phyloP scores from a whole-genome alignment of 2,113 vertebrate genomes.

The Camelus dromedarius region DNA sequence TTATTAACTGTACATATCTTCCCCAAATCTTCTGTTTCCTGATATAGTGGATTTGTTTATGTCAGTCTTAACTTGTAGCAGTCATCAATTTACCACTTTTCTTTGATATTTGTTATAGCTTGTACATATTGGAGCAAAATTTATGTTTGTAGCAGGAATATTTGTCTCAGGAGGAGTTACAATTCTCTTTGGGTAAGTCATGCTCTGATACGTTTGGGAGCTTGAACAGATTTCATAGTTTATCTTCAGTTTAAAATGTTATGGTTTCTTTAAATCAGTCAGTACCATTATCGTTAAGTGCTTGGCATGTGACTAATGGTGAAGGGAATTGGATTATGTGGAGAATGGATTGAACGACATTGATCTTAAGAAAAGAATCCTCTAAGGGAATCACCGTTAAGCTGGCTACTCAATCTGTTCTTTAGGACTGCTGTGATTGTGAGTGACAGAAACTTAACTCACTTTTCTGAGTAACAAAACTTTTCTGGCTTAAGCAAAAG shows the following conservation, averaged over 20 bases:
- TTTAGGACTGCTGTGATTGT: not conserved
- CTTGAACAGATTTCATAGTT: not conserved
- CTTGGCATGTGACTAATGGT: not conserved
- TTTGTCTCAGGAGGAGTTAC: conserved; percentile 94
- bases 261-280: not conserved
- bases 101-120: conserved; percentile 89
- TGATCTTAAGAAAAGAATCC: not conserved
- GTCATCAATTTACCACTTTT: conserved; percentile 50
- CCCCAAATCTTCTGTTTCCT: not conserved
- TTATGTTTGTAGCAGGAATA: conserved; percentile 94
- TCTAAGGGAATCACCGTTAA: not conserved
- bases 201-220: conserved; percentile 51
- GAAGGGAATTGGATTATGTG: not conserved
- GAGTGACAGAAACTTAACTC: not conserved
- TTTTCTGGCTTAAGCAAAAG: not conserved
- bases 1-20: not conserved
- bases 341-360: not conserved
- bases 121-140: conserved; percentile 96
- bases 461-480: not conserved
- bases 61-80: conserved; percentile 26
- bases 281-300: not conserved
- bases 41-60: conserved; percentile 15
- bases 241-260: conserved; percentile 19
- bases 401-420: not conserved
- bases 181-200: conserved; percentile 95